Evolutionary conservation across 2,888 invertebrate genomes (phyloP).

Genomic region (Morpho achilles): DNA sequence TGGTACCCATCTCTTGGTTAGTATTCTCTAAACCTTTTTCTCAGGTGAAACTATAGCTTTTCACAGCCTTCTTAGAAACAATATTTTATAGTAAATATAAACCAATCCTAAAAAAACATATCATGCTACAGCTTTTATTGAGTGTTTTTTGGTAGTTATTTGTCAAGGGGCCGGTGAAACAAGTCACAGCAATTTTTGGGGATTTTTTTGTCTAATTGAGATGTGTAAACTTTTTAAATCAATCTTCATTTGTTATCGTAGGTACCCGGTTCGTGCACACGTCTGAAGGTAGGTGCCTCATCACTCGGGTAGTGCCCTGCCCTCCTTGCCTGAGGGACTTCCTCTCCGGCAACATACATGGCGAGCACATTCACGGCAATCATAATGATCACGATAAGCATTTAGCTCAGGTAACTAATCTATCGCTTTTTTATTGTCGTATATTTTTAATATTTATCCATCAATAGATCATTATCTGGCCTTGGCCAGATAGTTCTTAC

Average conservation of each 20-base stretch:
- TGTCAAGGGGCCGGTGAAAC: no score
- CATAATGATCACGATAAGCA: conserved; percentile 35
- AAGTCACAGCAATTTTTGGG: no score
- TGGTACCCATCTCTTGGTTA: conserved; percentile 95
- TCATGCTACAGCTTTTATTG: no score
- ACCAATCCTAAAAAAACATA: no score
- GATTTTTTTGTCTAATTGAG: no score
- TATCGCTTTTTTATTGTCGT: no score
- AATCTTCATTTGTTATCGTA: not conserved
- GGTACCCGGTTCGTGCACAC: conserved; percentile 99
- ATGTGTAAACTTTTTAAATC: no score
- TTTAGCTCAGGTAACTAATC: conserved; percentile 32
- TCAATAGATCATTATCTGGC: no score
- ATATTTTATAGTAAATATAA: no score
- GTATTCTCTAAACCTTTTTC: conserved; percentile 20
- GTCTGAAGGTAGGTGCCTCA: conserved; percentile 95
- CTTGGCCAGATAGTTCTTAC: conserved; percentile 8
- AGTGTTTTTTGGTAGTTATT: no score
- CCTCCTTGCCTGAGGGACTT: conserved; percentile 85
- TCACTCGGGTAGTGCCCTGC: conserved; percentile 96
- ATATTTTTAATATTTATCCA: no score
- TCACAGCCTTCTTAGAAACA: no score
- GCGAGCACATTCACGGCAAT: conserved; percentile 27
- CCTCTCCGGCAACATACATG: conserved; percentile 29
- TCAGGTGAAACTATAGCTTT: not conserved